Conservation (phyloP, 2,888 invertebrate species). For the Drosophila nr. perissopoda region DNA sequence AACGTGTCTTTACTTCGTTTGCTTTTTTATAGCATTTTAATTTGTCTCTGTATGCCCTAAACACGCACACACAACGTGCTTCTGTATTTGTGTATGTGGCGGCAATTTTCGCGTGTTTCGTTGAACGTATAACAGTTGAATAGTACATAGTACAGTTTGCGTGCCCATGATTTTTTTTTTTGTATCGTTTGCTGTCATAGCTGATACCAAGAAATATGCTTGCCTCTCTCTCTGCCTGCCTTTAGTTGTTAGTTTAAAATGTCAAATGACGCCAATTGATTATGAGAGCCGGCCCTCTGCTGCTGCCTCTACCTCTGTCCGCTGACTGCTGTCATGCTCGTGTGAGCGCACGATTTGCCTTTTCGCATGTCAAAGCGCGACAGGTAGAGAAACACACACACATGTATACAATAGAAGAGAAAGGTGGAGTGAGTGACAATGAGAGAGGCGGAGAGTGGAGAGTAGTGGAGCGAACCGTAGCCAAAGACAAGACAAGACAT, state of each 20-base stretch:
- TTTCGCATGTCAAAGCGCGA: slow-evolving; percentile 75
- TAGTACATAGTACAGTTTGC: slow-evolving; percentile 67
- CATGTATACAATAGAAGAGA: not conserved
- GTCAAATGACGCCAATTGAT: slow-evolving; percentile 81
- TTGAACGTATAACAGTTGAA: slow-evolving; percentile 53
- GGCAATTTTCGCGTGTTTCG: slow-evolving; percentile 63
- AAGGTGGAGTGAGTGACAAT: not conserved
- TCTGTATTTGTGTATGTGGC: slow-evolving; percentile 17
- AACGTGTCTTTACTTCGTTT: slow-evolving; percentile 79
- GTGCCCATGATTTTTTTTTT: slow-evolving; percentile 35
- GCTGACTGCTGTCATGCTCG: slow-evolving; percentile 23
- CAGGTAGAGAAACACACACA: slow-evolving; percentile 65
- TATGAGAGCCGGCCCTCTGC: slow-evolving; percentile 63
- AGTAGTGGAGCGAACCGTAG: not conserved
- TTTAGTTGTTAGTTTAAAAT: slow-evolving; percentile 68
- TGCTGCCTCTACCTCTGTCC: slow-evolving; percentile 25
- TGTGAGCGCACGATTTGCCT: slow-evolving; percentile 62
- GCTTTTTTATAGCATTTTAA: slow-evolving; percentile 79
- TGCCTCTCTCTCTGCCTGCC: slow-evolving; percentile 40
- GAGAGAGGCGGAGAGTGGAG: not conserved
- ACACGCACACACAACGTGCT: slow-evolving; percentile 48
- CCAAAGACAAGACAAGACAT: slow-evolving; percentile 57
- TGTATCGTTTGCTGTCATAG: slow-evolving; percentile 60
- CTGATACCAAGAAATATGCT: slow-evolving; percentile 27
- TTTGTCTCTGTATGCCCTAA: slow-evolving; percentile 76